phyloP scores from a whole-genome alignment of 2,888 invertebrate genomes.

The Aphrophora alni region DNA sequence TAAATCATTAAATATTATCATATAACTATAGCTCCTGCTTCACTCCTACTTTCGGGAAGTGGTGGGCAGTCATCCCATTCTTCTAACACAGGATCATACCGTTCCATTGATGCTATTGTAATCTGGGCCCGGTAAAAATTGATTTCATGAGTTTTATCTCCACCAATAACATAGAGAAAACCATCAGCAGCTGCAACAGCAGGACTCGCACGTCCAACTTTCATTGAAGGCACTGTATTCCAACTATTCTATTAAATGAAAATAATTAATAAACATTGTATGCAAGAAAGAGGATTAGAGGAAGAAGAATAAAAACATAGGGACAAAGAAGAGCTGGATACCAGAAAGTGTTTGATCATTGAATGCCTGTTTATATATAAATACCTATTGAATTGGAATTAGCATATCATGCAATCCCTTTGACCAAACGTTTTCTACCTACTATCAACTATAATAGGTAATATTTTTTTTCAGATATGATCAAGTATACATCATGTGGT shows the following conservation, averaged over 20 bases:
- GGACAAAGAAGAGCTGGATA: too few species aligned
- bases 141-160: slow-evolving; percentile 80
- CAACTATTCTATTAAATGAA: slow-evolving; percentile 73
- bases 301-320: too few species aligned
- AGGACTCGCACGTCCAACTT: slow-evolving; percentile 78
- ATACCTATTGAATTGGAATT: too few species aligned
- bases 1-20: slow-evolving; percentile 54
- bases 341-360: too few species aligned
- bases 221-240: slow-evolving; percentile 77
- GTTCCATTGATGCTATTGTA: slow-evolving; percentile 82
- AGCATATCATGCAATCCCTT: too few species aligned
- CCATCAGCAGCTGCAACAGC: slow-evolving; percentile 87
- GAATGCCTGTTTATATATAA: too few species aligned
- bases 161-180: slow-evolving; percentile 82
- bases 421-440: too few species aligned
- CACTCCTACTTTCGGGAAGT: slow-evolving; percentile 83
- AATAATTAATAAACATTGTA: not conserved
- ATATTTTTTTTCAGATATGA: too few species aligned
- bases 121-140: slow-evolving; percentile 86
- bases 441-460: too few species aligned
- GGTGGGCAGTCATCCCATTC: slow-evolving; percentile 80
- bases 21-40: slow-evolving; percentile 84
- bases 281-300: too few species aligned
- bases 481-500: too few species aligned
- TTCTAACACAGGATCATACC: slow-evolving; percentile 80